Evolutionary conservation across 37 sponge, comb jelly and placozoan genomes (phyloP), one percentile per base, ranked within the genome.

Genomic region (Amphimedon queenslandica): DNA sequence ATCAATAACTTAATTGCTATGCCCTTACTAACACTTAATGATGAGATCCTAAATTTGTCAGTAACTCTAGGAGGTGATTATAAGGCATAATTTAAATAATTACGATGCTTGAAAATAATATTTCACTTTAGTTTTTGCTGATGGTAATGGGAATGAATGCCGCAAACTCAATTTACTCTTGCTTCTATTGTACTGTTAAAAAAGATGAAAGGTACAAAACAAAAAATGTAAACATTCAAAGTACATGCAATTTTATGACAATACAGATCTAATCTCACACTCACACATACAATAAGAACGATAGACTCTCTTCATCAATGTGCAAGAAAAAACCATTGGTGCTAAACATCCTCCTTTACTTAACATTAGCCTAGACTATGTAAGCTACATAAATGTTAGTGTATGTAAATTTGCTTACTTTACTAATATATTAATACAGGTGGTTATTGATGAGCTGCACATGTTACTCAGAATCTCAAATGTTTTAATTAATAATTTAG

Each of bases 71-170:
- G 76, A 25, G 64, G 64, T 6, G 76, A 75, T 37, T 75, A 63
- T 10, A 75, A 75, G 65, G 76, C 63, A 75, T 25, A 11, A 4
- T 24, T 35, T 21, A 35, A 57, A 29, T 34, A 47, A 47, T 18
- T 13, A 47, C 13, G 13, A 47, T 47, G 13, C 13, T 47, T 18
- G 8, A 29, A 6, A 16, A 11, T 13, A 72, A 53, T 53, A 3
- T 25, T 72, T 23, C 20, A 10, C 36, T 29, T 31, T 42, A 74
- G 75, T 74, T 61, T 27, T 43, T 74, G 3, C 58, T 74, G 29
- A n/a, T 74, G 43, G 6, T 37, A 24, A 74, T 74, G 75, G 75
- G 75, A 38, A 37, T 74, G 42, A 74, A 74, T 35, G 64, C 8
- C 27, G 63, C 75, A 2, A 18, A 23, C 10, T 61, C 64, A 23